Base-by-base conservation (phyloP, 2,888 invertebrate genomes). In the Tachystola acroxantha region DNA sequence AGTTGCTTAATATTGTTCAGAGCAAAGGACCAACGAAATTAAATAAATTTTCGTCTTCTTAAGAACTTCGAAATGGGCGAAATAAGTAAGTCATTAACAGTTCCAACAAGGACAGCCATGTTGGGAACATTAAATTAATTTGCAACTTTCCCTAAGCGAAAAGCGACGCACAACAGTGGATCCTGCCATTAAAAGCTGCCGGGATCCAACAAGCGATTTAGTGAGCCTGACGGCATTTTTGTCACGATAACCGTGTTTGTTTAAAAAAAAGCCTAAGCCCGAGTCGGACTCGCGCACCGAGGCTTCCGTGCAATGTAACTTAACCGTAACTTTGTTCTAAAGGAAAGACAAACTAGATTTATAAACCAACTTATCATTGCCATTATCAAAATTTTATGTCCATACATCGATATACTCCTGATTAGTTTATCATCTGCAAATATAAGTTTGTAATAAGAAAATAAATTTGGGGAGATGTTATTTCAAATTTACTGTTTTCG, bases 51-150 rank as follows among this genome's bases (percentile, higher is more conserved):
- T n/a, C 19, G 2, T 2, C 42, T 55, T 51, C 51, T 49, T 46
- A 43, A 45, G 53, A 64, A 62, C 49, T 57, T 64, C 41, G 40
- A 57, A 67, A 66, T 48, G 52, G 53, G 48, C 48, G 50, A 66
- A 68, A 68, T 68, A 70, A 69, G 64, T 66, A 64, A 73, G 58
- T 71, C 60, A 64, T 70, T 67, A 66, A 54, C 57, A 54, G 55
- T 48, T 55, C 48, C 55, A 50, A 58, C 57, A 53, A 56, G 56
- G 52, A 53, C 42, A 46, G 56, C 56, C 55, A 48, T 59, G 57
- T 64, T 67, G 57, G 56, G 53, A 71, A 70, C 66, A 66, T 74
- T 69, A 68, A 74, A 74, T 72, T 67, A 70, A 76, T 75, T 75
- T 73, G 57, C 49, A 75, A 78, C 71, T 76, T 76, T 71, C 51